These are phyloP conservation scores for Microplitis demolitor DNA, from an alignment of 1,140 invertebrate species.

Conservation along the genomic window DNA sequence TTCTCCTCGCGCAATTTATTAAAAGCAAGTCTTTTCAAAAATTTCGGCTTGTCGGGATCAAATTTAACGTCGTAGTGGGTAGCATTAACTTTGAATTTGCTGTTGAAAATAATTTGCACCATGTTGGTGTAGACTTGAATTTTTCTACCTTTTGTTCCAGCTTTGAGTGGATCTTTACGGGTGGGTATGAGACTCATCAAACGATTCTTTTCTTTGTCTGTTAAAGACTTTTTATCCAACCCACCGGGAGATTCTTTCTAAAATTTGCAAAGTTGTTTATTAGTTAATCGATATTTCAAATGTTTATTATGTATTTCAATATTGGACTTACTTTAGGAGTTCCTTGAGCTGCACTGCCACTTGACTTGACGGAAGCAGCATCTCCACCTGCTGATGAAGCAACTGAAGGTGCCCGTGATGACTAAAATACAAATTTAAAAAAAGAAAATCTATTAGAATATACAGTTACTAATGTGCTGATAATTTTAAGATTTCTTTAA, in stretches of 20 bases:
- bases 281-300: too few species aligned
- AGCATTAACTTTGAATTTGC: conserved; percentile 51
- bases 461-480: too few species aligned
- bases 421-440: too few species aligned
- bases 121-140: conserved; percentile 66
- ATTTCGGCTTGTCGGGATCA: conserved; percentile 61
- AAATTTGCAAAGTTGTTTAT: background rate
- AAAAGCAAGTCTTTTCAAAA: conserved; percentile 52
- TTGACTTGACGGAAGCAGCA: too few species aligned
- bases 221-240: conserved; percentile 6
- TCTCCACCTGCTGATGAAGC: too few species aligned
- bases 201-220: conserved; percentile 19
- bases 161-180: conserved; percentile 32
- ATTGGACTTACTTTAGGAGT: too few species aligned
- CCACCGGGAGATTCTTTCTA: background rate
- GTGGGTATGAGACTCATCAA: conserved; percentile 31
- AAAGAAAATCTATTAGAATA: too few species aligned
- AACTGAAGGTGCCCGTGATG: too few species aligned
- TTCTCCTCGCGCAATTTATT: conserved; percentile 39
- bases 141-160: conserved; percentile 54
- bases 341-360: too few species aligned
- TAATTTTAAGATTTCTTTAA: too few species aligned
- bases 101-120: conserved; percentile 57
- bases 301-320: too few species aligned
- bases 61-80: conserved; percentile 65